Conservation (phyloP, 2,888 invertebrate genomes). For the Petrophora chlorosata region DNA sequence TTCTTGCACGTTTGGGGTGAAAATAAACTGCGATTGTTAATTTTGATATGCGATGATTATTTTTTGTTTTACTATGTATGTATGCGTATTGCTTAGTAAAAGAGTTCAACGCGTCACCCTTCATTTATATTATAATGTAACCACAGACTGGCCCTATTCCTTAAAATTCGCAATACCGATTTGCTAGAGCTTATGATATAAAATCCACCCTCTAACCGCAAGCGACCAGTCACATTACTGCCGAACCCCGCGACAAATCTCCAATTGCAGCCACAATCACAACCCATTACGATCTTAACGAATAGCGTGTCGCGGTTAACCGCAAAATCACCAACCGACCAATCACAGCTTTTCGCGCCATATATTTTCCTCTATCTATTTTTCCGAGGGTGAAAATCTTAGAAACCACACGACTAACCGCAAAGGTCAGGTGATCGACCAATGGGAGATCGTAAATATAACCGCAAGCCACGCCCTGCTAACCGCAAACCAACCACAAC, state of each 20-base stretch:
- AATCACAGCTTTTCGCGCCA: conserved; percentile 63
- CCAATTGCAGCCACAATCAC: conserved; percentile 46
- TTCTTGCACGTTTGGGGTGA: background rate
- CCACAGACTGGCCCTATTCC: background rate
- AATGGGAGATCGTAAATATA: conserved; percentile 83
- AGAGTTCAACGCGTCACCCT: conserved; percentile 34
- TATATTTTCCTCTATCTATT: conserved; percentile 80
- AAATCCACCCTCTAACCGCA: conserved; percentile 32
- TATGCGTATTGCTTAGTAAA: conserved; percentile 3
- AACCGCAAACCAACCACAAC: conserved; percentile 86
- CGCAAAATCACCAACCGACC: conserved; percentile 74
- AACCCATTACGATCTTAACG: conserved; percentile 79
- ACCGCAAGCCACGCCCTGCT: conserved; percentile 86
- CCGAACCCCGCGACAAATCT: conserved; percentile 70
- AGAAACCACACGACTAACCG: conserved; percentile 85
- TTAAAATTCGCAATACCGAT: conserved; percentile 8
- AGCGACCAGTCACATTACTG: conserved; percentile 32
- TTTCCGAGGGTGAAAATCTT: conserved; percentile 83
- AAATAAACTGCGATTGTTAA: background rate
- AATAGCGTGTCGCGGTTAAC: conserved; percentile 80
- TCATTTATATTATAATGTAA: background rate
- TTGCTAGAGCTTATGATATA: conserved; percentile 21
- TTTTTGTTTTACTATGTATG: background rate
- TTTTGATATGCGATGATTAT: conserved; percentile 3
- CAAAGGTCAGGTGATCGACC: conserved; percentile 84